Evolutionary conservation across 2,888 invertebrate genomes (phyloP), one percentile per base, ranked within the genome.

Genomic region (Cephus spinipes): DNA sequence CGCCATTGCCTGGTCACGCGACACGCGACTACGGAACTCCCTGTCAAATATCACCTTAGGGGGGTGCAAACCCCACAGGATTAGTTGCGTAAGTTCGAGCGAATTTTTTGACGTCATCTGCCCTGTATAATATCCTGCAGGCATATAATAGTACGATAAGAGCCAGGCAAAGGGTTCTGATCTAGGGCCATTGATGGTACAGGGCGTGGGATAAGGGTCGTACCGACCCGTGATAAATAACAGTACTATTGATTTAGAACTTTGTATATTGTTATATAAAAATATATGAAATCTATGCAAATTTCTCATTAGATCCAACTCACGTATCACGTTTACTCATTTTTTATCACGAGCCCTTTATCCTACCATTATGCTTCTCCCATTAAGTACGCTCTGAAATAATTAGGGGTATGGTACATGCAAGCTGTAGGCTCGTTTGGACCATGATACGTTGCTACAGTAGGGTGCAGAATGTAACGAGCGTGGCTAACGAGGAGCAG

Each of bases 401-500:
- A 89, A 90, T 90, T 89, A 90, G 87, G 87, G 86, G 81, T 86
- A 74, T 78, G 80, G 79, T 77, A 81, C 81, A 81, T 80, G 75
- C 78, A 73, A 69, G 74, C 77, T 79, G 79, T 82, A 77, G 77
- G 35, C 73, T 77, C 76, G 78, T 82, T 73, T 79, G 68, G 76
- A 68, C 77, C 71, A 73, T 33, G 73, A 23, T n/a, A 34, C 73
- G 74, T 68, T 36, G 35, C 74, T 71, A 71, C 71, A 71, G 82
- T 85, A 84, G 87, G 84, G 87, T 85, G 85, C 83, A 83, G 84
- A 86, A 85, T 86, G 86, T 89, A 90, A 90, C 89, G 89, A 90
- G 90, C 89, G 87, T 87, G 79, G 89, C 89, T 90, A 90, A 90
- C 90, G 90, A 90, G 90, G 87, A 88, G 83, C 87, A 81, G 86